Base-by-base conservation (phyloP, 2,797 vertebrate species). In the Enteromius paludinosus region DNA sequence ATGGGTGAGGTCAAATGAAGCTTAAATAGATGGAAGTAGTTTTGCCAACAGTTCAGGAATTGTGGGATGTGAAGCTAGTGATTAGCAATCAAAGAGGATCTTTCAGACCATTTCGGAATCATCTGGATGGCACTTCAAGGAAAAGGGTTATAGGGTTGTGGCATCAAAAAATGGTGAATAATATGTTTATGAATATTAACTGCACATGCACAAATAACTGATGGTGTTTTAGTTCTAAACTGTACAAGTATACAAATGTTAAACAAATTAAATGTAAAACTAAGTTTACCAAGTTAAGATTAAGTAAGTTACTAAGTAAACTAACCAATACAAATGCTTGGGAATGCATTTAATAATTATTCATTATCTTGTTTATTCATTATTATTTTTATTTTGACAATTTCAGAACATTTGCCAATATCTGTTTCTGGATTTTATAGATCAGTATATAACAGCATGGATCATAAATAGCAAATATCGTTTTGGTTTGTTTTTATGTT, bases 41-140 rank as follows among this genome's bases (percentile, higher is more conserved):
- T 74, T 74, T 65, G 43, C 41, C 20, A 76, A 76, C 23, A 18
- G 69, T 49, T 52, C 49, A 49, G 45, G 45, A 12, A 71, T n/a
- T 72, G 15, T 62, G 23, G 56, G 38, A 17, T 66, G 45, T 38
- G 20, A 65, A 66, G 28, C 61, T 35, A 52, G 30, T 15, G 43
- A 33, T 47, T 77, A 45, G 14, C 35, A 62, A 76, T 43, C 54
- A 62, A 35, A 35, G 25, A 33, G 3, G 28, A 52, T 14, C 5
- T 54, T 72, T 72, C n/a, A 52, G 14, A 70, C 2, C 30, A 73
- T 38, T 56, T 56, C 11, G 30, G 20, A 73, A 23, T 43, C 12
- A 73, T 73, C 59, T 15, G 12, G 38, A n/a, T 69, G 66, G 66
- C n/a, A 23, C 65, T 23, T 68, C 15, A n/a, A 3, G 5, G 38